These are phyloP conservation scores for Antheraea mylitta DNA, from an alignment of 1,140 invertebrate species.

Conservation along the genomic window DNA sequence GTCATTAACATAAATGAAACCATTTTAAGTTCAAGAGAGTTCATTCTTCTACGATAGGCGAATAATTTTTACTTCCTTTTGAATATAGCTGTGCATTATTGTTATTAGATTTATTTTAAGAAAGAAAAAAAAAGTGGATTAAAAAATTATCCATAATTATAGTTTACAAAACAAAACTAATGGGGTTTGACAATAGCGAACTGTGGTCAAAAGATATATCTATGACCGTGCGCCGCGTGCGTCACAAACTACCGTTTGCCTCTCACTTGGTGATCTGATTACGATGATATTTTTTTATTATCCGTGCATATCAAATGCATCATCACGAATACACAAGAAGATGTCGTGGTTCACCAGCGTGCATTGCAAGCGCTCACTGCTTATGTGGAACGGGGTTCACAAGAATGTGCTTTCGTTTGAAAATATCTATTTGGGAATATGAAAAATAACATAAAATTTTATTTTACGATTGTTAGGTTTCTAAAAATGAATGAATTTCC, in stretches of 20 bases:
- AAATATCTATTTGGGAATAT: conserved; percentile 11
- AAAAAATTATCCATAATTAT: no score
- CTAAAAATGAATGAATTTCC: background rate
- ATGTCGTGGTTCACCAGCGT: conserved; percentile 59
- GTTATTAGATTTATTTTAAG: no score
- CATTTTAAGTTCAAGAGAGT: no score
- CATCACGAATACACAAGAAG: conserved; percentile 54
- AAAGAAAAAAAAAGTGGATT: no score
- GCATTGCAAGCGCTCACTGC: conserved; percentile 71
- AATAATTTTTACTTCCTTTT: no score
- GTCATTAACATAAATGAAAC: no score
- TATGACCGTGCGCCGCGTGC: conserved; percentile 37
- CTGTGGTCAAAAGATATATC: background rate
- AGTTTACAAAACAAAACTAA: no score
- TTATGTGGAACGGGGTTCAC: conserved; percentile 67
- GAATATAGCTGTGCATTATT: no score
- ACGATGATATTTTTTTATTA: conserved; percentile 44
- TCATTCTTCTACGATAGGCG: no score
- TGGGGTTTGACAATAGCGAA: background rate
- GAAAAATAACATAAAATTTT: background rate
- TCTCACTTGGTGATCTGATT: conserved; percentile 65
- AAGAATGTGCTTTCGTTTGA: conserved; percentile 12
- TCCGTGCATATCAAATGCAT: conserved; percentile 59
- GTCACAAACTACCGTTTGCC: conserved; percentile 54
- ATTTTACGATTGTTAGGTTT: background rate